A percentile compares a stretch with the other conserved stretches of the same genome.
These are phyloP conservation scores for Cylloceria caligata DNA, from an alignment of 2,888 invertebrate species.

Conservation along the genomic window DNA sequence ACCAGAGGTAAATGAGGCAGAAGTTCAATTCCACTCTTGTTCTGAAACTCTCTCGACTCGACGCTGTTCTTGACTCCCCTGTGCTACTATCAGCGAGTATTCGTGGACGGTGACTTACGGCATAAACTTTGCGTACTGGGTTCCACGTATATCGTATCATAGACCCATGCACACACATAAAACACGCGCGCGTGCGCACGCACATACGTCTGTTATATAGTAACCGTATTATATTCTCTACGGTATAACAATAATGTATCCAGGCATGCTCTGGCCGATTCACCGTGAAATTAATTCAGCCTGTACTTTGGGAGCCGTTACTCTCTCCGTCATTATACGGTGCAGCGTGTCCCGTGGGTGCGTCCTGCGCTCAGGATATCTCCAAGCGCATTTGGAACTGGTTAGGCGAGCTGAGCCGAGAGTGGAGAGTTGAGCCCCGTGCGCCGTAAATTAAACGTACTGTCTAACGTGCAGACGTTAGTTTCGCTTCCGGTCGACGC, in stretches of 20 bases:
- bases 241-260: slow-evolving; percentile 55
- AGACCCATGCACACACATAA: background rate
- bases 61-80: slow-evolving; percentile 50
- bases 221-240: slow-evolving; percentile 35
- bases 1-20: slow-evolving; percentile 55
- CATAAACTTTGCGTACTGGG: slow-evolving; percentile 55
- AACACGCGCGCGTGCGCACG: no score
- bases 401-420: slow-evolving; percentile 63
- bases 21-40: slow-evolving; percentile 57
- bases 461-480: slow-evolving; percentile 62
- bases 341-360: slow-evolving; percentile 53
- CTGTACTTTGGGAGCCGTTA: slow-evolving; percentile 67
- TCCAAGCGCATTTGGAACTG: slow-evolving; percentile 70
- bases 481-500: slow-evolving; percentile 64
- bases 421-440: slow-evolving; percentile 51
- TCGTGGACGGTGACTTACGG: slow-evolving; percentile 54
- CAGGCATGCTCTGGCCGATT: slow-evolving; percentile 58
- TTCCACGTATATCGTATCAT: slow-evolving; percentile 30
- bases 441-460: slow-evolving; percentile 71
- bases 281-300: slow-evolving; percentile 67
- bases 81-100: slow-evolving; percentile 44
- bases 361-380: slow-evolving; percentile 55
- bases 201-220: slow-evolving; percentile 23
- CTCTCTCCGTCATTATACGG: slow-evolving; percentile 65
- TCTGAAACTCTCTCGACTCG: slow-evolving; percentile 43